Base-by-base conservation (phyloP, 2,888 invertebrate species). In the Entomobrya multifasciata region DNA sequence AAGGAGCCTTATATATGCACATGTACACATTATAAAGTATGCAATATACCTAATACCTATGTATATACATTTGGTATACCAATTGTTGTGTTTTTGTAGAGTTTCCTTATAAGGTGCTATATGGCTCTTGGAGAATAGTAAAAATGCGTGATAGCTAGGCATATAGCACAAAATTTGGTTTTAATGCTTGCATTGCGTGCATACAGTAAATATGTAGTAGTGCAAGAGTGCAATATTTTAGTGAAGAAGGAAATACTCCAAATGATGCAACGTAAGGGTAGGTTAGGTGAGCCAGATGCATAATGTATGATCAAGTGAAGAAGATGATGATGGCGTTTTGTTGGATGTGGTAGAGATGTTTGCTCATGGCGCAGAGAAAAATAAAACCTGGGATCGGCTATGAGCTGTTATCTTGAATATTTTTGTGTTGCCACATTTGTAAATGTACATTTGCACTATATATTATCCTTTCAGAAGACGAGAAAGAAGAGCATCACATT, bases 261-360 rank as follows among this genome's bases (percentile, higher is more conserved):
- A 10, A 65, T 65, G 17, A 13, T 47, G 27, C 49, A 89, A 86
- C 88, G 89, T 88, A 88, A 88, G 89, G 89, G 89, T 89, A 89
- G 89, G 89, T 89, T 89, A 89, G 67, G 88, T 87, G 82, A 74
- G 27, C 25, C 44, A 67, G 17, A 76, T 30, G 20, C 27, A 41
- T 41, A 36, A 62, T 62, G 6, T 15, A n/a, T 27, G 30, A 11
- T 62, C 4, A 6, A 4, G 41, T 65, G 27, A 8, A 6, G 27
- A 15, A 41, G 13, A 44, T n/a, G 44, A 41, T 67, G 41, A 36
- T 17, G 15, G 13, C 13, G 3, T 52, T 52, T 52, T 17, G 3
- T 17, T 17, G 3, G 17, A 8, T 47, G 13, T 13, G 47, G 47
- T 11, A 47, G 13, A 13, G 36, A 36, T 36, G 36, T 36, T 36